Base-by-base conservation (phyloP, 2,113 vertebrate species). In the Zosterops borbonicus region DNA sequence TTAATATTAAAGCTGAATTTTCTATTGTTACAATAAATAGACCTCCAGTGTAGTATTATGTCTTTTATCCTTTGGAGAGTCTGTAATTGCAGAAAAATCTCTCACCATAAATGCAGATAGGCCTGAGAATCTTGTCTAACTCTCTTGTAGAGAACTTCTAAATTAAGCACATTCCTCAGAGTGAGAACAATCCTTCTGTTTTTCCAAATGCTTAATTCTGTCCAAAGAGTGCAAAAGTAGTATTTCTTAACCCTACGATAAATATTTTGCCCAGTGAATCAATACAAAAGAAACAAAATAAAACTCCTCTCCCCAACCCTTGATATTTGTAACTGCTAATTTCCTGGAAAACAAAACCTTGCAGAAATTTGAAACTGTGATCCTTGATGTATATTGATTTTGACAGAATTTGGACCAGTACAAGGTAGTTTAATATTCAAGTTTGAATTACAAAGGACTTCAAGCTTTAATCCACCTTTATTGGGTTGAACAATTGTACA, bases 381-480 rank as follows among this genome's bases (percentile, higher is more conserved):
- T 93, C 77, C 56, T 82, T 41, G n/a, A 62, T 41, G n/a, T 50
- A 9, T 83, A 67, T 62, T 78, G 50, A 78, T 86, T 74, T 73
- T 88, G 14, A 56, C 53, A 81, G 42, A 82, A 89, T 79, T 84
- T 79, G 85, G 67, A 86, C 29, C 2, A 3, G n/a, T 84, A 29
- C n/a, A 35, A 14, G 83, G 83, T 41, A 82, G 58, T 81, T 65
- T 77, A 58, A 20, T 60, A 56, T 76, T 83, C 42, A 53, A 55
- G 64, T 84, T 56, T 82, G 71, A 87, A 70, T 87, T 92, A 59
- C 37, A 76, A 92, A 96, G 95, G 95, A 95, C 96, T 97, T 95
- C 67, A 87, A 89, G 92, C 94, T 97, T 96, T 97, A 97, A 95
- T 94, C 85, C 89, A 67, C 63, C 39, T 95, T 67, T 70, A 42